phyloP scores from a whole-genome alignment of 2,797 vertebrate genomes.

The Falco novaeseelandiae region DNA sequence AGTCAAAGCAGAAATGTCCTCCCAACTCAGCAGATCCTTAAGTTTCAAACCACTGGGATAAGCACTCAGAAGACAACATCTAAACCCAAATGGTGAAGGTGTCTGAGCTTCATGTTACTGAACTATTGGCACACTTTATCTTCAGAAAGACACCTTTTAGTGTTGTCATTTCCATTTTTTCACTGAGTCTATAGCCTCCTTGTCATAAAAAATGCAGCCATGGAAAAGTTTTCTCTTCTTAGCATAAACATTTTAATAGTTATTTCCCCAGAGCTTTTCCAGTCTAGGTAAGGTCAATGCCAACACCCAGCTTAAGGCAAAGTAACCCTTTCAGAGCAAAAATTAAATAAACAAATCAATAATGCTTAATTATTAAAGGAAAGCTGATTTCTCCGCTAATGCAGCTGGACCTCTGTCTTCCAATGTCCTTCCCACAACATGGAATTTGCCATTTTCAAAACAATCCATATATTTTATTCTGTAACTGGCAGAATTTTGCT shows the following conservation, averaged over 20 bases:
- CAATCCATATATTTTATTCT: rapidly evolving
- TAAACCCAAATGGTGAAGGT: not conserved
- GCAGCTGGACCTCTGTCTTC: not conserved
- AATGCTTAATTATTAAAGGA: not conserved
- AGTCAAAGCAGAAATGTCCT: not conserved
- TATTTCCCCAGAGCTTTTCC: not conserved
- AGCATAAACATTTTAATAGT: not conserved
- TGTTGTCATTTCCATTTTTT: not conserved
- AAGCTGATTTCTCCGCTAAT: not conserved
- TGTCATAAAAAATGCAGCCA: not conserved
- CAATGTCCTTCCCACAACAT: not conserved
- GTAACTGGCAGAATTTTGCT: too few relatives aligned
- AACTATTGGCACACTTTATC: not conserved
- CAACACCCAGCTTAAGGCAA: not conserved
- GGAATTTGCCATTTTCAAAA: not conserved
- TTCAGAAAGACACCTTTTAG: not conserved
- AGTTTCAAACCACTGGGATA: not conserved
- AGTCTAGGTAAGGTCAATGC: not conserved
- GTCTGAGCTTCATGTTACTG: not conserved
- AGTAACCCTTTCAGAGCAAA: not conserved
- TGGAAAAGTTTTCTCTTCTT: not conserved
- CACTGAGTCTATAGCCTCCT: not conserved
- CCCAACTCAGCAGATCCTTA: not conserved
- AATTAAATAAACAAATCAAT: not conserved
- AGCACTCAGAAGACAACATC: not conserved